Base-by-base conservation (phyloP, 2,888 invertebrate genomes). In the Drosophila leonis region DNA sequence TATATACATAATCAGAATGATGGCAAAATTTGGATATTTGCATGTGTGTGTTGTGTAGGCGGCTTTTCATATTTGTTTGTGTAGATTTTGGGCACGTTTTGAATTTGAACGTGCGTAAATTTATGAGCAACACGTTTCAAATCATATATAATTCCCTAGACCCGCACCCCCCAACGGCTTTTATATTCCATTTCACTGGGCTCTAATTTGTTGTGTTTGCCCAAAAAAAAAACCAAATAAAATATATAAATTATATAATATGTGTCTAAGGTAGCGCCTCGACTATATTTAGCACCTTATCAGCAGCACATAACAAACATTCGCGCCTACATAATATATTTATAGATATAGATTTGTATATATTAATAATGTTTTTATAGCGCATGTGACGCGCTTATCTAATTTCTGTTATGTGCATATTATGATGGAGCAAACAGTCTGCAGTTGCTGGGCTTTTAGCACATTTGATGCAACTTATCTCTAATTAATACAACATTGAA, bases 211-310 rank as follows among this genome's bases (percentile, higher is more conserved):
- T 78, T 59, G 49, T 59, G 52, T 41, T 81, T 73, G 73, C 33
- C 39, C 33, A 29, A 29, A 29, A 54, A 39, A 27, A 18, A 29
- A 29, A n/a, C 5, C 0, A 48, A 9, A 27, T 4, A 15, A 27
- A 37, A 39, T n/a, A 49, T 37, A 46, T 15, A 51, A 60, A 48
- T 44, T 52, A 72, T 63, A 64, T 18, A 63, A 39, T 31, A 39
- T 9, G 60, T 31, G 51, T 20, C 24, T 46, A 46, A 42, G 31
- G 54, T 71, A 55, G 41, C 37, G 24, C 9, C 18, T 24, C 27
- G 46, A 44, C 15, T 37, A 65, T 78, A 52, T 62, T 78, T 82
- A 72, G 75, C 85, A 80, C 80, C 70, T 86, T 77, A 86, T 88
- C 80, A 80, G 56, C 66, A 35, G 56, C 66, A 35, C 55, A 70